A percentile compares a stretch with the other conserved stretches of the same genome.
Evolutionary conservation across 2,113 vertebrate genomes (phyloP).

Genomic region (Megaceryle maxima): DNA sequence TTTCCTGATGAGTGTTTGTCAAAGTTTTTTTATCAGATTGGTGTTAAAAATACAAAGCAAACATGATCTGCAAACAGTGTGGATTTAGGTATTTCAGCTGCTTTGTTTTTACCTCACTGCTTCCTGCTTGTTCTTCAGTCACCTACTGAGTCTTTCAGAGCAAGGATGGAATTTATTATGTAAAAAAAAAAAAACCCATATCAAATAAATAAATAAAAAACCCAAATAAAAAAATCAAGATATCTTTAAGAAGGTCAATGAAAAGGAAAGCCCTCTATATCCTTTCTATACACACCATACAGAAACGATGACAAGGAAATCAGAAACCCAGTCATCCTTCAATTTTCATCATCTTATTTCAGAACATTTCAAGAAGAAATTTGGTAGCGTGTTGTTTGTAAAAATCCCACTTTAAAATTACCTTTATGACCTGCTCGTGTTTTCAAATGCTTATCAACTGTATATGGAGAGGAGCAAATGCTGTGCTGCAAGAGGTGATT

Average conservation of each 20-base stretch:
- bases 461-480: background rate
- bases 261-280: background rate
- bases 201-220: background rate
- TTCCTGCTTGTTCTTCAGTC: background rate
- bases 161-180: background rate
- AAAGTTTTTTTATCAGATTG: background rate
- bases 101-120: background rate
- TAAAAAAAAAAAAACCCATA: background rate
- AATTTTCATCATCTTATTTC: background rate
- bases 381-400: background rate
- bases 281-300: background rate
- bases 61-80: background rate
- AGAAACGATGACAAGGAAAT: background rate
- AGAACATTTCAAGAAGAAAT: background rate
- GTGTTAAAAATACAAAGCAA: background rate
- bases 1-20: background rate
- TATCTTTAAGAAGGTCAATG: background rate
- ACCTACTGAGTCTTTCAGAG: background rate
- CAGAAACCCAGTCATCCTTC: background rate
- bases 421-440: background rate
- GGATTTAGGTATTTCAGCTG: background rate
- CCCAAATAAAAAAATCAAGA: background rate
- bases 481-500: background rate
- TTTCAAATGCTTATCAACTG: conserved; percentile 7
- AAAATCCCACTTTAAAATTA: background rate